Evolutionary conservation across 2,113 vertebrate genomes (phyloP), one percentile per base, ranked within the genome.

Genomic region (Gobio gobio): DNA sequence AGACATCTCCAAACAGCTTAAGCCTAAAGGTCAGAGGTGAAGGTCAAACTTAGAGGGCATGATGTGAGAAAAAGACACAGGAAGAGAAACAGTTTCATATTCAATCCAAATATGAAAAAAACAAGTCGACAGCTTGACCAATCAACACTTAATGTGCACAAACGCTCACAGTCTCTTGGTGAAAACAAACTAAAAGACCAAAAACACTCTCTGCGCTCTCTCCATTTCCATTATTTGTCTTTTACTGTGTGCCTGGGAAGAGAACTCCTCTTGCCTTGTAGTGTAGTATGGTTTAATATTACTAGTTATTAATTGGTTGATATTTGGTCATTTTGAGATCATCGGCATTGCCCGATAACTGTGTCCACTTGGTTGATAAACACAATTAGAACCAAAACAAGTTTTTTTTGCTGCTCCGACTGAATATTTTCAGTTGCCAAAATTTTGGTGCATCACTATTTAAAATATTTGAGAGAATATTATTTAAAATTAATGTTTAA

Each of bases 11-110:
- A 56, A 56, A 56, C 54, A 85, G 83, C 29, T 56, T 54, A 45
- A 77, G n/a, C n/a, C 6, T 72, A 45, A 73, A 84, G 56, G 54
- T 87, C 64, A 84, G 14, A 83, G 63, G 75, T 83, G 36, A 73
- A 43, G 40, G 45, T 33, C 72, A 73, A 49, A 36, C 43, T 58
- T 33, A 33, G 7, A 47, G 43, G 40, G 49, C n/a, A 26, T 24
- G 49, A 61, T 78, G 73, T 78, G 36, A 66, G 45, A 3, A 40
- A 20, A 18, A 3, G 54, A 56, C 10, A n/a, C 47, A 43, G 72
- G 12, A 29, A 16, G 14, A 76, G 54, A 75, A 54, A 51, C 73
- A 29, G 72, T 47, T 74, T 45, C 22, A 72, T 18, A 36, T 20
- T 47, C 56, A 61, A 8, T 33, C 24, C 40, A 68, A 78, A 64